These are phyloP conservation scores for Marisa cornuarietis DNA, from an alignment of 1,140 invertebrate genomes.

Conservation along the genomic window DNA sequence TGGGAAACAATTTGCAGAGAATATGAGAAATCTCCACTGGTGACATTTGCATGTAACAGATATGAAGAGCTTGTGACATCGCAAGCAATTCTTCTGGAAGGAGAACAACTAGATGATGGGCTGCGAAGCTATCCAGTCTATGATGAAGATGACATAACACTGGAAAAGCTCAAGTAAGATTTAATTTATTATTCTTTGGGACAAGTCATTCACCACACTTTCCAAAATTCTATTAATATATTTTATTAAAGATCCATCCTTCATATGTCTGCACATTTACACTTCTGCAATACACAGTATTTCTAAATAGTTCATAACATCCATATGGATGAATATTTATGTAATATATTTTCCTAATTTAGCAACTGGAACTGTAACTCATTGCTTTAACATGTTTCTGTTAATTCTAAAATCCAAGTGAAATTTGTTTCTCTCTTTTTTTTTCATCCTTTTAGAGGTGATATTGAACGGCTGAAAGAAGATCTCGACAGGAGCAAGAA, in stretches of 20 bases:
- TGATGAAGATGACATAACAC: slow-evolving; percentile 38
- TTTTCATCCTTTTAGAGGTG: slow-evolving; percentile 38
- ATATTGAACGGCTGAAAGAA: slow-evolving; percentile 39
- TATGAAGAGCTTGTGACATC: slow-evolving; percentile 39
- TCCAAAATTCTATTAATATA: too few relatives aligned
- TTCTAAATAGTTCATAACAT: not conserved
- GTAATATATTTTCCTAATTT: not conserved
- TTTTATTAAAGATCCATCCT: too few relatives aligned
- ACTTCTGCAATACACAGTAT: not conserved
- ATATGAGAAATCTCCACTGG: not conserved
- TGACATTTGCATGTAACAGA: slow-evolving; percentile 33
- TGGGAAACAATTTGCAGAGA: not conserved
- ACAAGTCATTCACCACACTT: too few relatives aligned
- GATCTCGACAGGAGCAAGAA: slow-evolving; percentile 41
- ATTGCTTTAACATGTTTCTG: not conserved
- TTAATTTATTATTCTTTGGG: not conserved
- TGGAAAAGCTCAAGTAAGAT: slow-evolving; percentile 46
- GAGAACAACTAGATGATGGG: slow-evolving; percentile 49
- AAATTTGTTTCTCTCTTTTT: slow-evolving; percentile 15
- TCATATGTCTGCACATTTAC: not conserved
- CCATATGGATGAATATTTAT: not conserved
- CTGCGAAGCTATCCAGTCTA: slow-evolving; percentile 39
- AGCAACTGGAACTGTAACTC: not conserved
- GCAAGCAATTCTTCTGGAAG: slow-evolving; percentile 47
- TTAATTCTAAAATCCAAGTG: not conserved